Conservation (phyloP, 2,888 invertebrate species). For the Sceliomorpha sp. region DNA sequence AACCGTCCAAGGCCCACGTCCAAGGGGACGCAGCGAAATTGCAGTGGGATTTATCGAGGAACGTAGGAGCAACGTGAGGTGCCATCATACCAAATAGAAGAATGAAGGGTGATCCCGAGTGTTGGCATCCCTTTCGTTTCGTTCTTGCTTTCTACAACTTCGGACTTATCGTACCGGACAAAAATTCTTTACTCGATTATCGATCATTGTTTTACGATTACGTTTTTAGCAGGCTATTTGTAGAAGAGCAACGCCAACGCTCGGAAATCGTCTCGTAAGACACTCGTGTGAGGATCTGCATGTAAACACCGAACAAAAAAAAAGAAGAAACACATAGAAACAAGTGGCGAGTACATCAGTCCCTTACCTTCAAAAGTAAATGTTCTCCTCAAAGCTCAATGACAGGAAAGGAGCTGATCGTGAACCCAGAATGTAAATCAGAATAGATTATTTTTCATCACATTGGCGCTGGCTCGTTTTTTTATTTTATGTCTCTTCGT, state of each 20-base stretch:
- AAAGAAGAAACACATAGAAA: slow-evolving; percentile 76
- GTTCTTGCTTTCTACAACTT: background rate
- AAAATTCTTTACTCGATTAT: slow-evolving; percentile 1
- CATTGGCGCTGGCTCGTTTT: slow-evolving; percentile 68
- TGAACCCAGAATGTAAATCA: slow-evolving; percentile 81
- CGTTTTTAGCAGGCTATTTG: too few species aligned
- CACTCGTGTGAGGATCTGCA: slow-evolving; percentile 77
- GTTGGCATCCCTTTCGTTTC: slow-evolving; percentile 64
- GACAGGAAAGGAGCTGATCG: slow-evolving; percentile 81
- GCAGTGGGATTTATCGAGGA: slow-evolving; percentile 46
- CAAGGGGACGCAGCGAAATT: slow-evolving; percentile 26
- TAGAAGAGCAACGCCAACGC: slow-evolving; percentile 72
- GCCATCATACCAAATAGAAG: slow-evolving; percentile 80
- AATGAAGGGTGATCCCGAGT: slow-evolving; percentile 77
- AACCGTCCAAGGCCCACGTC: slow-evolving; percentile 32
- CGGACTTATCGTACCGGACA: background rate
- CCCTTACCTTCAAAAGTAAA: slow-evolving; percentile 81
- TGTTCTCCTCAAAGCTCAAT: slow-evolving; percentile 81
- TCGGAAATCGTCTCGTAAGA: slow-evolving; percentile 72
- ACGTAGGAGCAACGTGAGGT: slow-evolving; percentile 77
- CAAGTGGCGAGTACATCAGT: slow-evolving; percentile 80
- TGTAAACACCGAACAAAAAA: slow-evolving; percentile 77
- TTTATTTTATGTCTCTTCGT: slow-evolving; percentile 61
- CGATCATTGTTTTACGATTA: slow-evolving; percentile 6
- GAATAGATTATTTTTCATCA: slow-evolving; percentile 80